Percentiles rank a stretch among this genome's conserved stretches.
Evolutionary conservation across 1,140 invertebrate species (phyloP).

Genomic region (Caerostris darwini): DNA sequence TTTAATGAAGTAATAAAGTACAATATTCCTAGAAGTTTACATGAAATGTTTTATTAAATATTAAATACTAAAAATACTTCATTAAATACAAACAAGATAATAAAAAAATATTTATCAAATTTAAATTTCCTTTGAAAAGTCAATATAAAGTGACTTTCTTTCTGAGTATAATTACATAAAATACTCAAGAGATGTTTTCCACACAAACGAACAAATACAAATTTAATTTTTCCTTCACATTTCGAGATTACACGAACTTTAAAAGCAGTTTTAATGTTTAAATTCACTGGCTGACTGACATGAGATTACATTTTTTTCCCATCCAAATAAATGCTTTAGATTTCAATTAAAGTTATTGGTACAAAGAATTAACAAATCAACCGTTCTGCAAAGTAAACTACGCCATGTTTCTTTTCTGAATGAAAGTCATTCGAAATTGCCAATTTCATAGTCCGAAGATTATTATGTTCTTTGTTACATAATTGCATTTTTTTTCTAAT

Average conservation of each 20-base stretch:
- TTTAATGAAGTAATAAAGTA: too few relatives aligned
- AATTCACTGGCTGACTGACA: neutral
- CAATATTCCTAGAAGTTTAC: too few relatives aligned
- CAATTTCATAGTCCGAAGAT: neutral
- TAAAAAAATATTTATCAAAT: neutral
- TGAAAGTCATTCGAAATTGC: neutral
- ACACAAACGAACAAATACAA: neutral
- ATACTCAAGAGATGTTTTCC: neutral
- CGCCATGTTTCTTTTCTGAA: neutral
- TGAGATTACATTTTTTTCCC: neutral
- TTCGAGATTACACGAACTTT: neutral
- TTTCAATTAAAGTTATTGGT: slow-evolving; percentile 9
- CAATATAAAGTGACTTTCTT: neutral
- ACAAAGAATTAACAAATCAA: neutral
- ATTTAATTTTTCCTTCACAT: neutral
- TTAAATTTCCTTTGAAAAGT: neutral
- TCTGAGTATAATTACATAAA: neutral
- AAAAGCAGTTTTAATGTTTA: neutral
- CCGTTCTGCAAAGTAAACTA: neutral
- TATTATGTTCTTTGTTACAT: neutral
- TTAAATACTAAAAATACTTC: neutral
- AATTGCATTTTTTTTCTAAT: neutral
- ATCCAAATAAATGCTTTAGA: neutral
- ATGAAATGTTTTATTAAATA: too few relatives aligned
- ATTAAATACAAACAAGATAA: neutral